Percentiles rank a stretch among this genome's conserved stretches.
Conservation (phyloP, 2,888 invertebrate genomes). For the Brachynemurus nebulosus region DNA sequence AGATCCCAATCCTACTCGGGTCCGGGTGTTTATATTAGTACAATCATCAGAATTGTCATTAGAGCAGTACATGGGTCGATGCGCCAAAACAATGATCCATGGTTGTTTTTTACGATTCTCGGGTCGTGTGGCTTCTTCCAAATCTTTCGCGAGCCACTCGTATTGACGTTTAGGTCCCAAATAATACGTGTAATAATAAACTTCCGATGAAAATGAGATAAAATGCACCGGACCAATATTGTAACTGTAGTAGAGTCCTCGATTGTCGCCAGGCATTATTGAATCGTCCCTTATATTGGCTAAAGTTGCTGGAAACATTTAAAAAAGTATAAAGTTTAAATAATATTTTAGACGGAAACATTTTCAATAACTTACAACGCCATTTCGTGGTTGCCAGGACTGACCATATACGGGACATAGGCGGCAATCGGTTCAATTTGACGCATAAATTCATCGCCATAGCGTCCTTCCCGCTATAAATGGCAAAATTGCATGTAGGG, state of each 20-base stretch:
- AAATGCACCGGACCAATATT: constrained; percentile 75
- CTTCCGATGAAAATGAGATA: constrained; percentile 75
- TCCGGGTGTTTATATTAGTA: constrained; percentile 42
- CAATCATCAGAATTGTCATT: constrained; percentile 59
- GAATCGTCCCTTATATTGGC: constrained; percentile 76
- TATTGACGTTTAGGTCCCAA: constrained; percentile 44
- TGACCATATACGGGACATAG: constrained; percentile 71
- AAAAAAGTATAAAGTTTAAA: constrained; percentile 88
- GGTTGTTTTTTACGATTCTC: constrained; percentile 58
- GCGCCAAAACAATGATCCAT: constrained; percentile 62
- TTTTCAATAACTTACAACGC: constrained; percentile 44
- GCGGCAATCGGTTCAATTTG: constrained; percentile 73
- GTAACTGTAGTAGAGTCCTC: constrained; percentile 65
- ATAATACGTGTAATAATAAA: constrained; percentile 62
- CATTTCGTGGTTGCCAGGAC: constrained; percentile 71
- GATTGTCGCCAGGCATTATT: constrained; percentile 66
- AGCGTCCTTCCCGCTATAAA: too few relatives aligned
- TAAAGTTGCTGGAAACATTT: constrained; percentile 80
- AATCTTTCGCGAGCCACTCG: constrained; percentile 74
- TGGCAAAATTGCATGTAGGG: too few relatives aligned
- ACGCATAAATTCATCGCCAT: constrained; percentile 78
- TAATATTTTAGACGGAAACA: constrained; percentile 82
- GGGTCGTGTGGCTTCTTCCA: constrained; percentile 55
- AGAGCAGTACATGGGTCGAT: constrained; percentile 68
- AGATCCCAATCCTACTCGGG: constrained; percentile 40